Conservation (phyloP, 2,888 invertebrate genomes). For the Morpho achilles region DNA sequence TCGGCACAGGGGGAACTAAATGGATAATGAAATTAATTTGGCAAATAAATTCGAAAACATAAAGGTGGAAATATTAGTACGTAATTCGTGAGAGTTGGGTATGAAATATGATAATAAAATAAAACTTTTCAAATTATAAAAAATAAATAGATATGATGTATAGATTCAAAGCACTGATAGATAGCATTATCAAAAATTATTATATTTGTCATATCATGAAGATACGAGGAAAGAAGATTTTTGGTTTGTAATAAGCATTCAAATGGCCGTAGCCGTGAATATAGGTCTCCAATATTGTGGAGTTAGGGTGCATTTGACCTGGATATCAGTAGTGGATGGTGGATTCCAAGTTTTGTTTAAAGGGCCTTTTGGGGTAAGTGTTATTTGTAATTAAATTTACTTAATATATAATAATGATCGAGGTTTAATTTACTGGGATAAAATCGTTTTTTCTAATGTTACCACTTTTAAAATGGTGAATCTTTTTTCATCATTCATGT, state of each 20-base stretch:
- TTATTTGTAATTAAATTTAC: neutral
- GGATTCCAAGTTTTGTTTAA: slow-evolving; percentile 17
- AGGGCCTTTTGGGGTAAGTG: slow-evolving; percentile 18
- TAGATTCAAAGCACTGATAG: slow-evolving; percentile 14
- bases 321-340: slow-evolving; percentile 15
- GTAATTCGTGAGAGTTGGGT: too few species aligned
- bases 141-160: slow-evolving; percentile 1
- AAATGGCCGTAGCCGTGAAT: slow-evolving; percentile 30
- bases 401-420: too few species aligned
- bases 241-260: slow-evolving; percentile 37
- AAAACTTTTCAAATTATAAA: too few species aligned
- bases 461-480: too few species aligned
- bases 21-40: too few species aligned
- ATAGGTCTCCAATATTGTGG: slow-evolving; percentile 20
- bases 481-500: too few species aligned
- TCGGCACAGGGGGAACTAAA: too few species aligned
- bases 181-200: slow-evolving; percentile 46
- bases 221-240: slow-evolving; percentile 31
- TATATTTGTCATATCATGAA: slow-evolving; percentile 39
- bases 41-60: too few species aligned
- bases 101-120: too few species aligned
- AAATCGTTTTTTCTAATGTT: too few species aligned
- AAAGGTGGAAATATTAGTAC: too few species aligned
- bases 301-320: slow-evolving; percentile 13
- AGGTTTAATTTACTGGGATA: too few species aligned